Conservation (phyloP, 2,797 vertebrate genomes). For the Salarias fasciatus region DNA sequence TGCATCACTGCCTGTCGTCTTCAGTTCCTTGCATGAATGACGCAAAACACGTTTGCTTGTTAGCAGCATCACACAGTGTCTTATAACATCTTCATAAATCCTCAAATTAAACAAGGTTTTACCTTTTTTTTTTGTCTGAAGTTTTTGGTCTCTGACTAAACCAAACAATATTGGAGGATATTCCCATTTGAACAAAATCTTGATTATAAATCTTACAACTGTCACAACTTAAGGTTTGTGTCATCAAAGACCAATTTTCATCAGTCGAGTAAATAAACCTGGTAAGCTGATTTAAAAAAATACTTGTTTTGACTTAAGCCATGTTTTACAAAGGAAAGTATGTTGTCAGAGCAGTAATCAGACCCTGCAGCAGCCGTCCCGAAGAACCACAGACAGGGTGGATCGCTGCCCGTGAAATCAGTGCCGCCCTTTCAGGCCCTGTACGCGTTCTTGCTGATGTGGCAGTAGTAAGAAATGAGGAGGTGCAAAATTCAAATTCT, state of each 20-base stretch:
- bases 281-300: slow-evolving; percentile 12
- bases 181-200: neutral
- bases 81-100: neutral
- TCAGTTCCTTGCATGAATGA: neutral
- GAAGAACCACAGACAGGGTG: slow-evolving; percentile 44
- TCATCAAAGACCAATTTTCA: slow-evolving; percentile 8
- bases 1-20: slow-evolving; percentile 35
- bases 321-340: slow-evolving; percentile 20
- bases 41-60: too few relatives aligned
- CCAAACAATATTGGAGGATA: neutral
- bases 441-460: slow-evolving; percentile 61
- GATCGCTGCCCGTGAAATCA: slow-evolving; percentile 41
- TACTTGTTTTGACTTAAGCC: slow-evolving; percentile 6
- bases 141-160: neutral
- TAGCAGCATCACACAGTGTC: neutral
- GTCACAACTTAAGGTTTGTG: too few relatives aligned
- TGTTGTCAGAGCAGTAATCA: slow-evolving; percentile 25
- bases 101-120: too few relatives aligned
- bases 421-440: slow-evolving; percentile 34
- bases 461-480: slow-evolving; percentile 33
- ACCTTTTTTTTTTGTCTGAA: too few relatives aligned
- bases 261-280: slow-evolving; percentile 2
- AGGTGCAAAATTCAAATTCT: slow-evolving; percentile 25
- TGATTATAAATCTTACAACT: neutral
- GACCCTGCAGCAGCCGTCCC: slow-evolving; percentile 24